Evolutionary conservation across 2,888 invertebrate genomes (phyloP).

Genomic region (Steinernema scapterisci): DNA sequence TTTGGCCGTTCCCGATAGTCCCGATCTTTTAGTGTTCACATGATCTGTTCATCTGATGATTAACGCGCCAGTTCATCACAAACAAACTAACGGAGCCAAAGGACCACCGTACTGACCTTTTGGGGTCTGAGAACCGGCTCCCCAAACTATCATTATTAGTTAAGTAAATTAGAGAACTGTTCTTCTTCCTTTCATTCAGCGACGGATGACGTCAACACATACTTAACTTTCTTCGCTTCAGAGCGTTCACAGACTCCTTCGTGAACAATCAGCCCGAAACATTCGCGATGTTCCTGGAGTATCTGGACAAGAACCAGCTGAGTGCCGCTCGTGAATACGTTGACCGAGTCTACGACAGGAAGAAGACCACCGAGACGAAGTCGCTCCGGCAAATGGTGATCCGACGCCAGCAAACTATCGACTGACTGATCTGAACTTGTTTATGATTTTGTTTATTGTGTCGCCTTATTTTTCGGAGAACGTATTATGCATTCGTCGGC

Average conservation of each 20-base stretch:
- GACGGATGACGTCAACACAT: not conserved
- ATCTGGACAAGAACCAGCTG: constrained; percentile 43
- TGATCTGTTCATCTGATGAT: too few species aligned
- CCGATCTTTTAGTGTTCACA: too few species aligned
- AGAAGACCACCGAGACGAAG: constrained; percentile 35
- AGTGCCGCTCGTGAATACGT: constrained; percentile 44
- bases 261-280: constrained; percentile 44
- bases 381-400: constrained; percentile 42
- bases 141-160: constrained; percentile 9
- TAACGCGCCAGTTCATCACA: too few species aligned
- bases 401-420: constrained; percentile 40
- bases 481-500: not conserved
- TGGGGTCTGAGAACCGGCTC: not conserved
- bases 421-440: constrained; percentile 29
- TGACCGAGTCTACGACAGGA: constrained; percentile 46
- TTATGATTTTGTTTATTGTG: not conserved
- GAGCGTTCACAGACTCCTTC: constrained; percentile 48
- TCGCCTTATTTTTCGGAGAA: not conserved
- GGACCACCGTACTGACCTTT: not conserved
- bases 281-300: constrained; percentile 45
- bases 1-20: too few species aligned
- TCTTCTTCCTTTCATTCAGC: not conserved
- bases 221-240: constrained; percentile 23
- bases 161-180: not conserved
- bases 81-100: not conserved